Percentiles rank a stretch among this genome's conserved stretches.
These are phyloP conservation scores for Bombyx mandarina DNA, from an alignment of 1,140 invertebrate species.

Conservation along the genomic window DNA sequence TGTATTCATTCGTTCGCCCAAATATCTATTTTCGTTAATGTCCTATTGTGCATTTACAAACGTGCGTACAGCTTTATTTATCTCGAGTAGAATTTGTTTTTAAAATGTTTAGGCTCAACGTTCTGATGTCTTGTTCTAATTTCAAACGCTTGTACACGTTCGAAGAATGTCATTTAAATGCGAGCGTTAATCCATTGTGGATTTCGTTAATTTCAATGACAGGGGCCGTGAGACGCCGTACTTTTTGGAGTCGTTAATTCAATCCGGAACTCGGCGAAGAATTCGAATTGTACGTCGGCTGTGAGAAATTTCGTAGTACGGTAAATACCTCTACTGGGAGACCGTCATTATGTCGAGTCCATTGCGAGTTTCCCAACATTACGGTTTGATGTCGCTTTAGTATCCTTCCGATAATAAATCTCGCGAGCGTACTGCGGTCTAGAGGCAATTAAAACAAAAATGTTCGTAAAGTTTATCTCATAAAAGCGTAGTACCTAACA, in stretches of 20 bases:
- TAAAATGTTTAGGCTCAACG: constrained; percentile 32
- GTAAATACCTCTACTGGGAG: constrained; percentile 43
- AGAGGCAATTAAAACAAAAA: constrained; percentile 33
- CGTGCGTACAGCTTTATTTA: constrained; percentile 24
- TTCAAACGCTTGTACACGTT: constrained; percentile 23
- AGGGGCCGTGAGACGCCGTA: constrained; percentile 26
- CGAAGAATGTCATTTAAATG: constrained; percentile 39
- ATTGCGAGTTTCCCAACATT: constrained; percentile 46
- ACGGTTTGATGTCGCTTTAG: constrained; percentile 42
- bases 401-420: constrained; percentile 49
- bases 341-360: constrained; percentile 47
- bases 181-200: constrained; percentile 34
- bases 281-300: constrained; percentile 32
- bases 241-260: constrained; percentile 44
- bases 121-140: constrained; percentile 41
- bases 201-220: constrained; percentile 39
- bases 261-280: constrained; percentile 38
- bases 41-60: constrained; percentile 42
- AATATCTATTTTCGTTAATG: constrained; percentile 35
- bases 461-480: constrained; percentile 21
- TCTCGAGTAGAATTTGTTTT: constrained; percentile 33
- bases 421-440: constrained; percentile 15
- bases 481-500: constrained; percentile 10
- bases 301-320: constrained; percentile 39
- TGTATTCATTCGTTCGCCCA: constrained; percentile 42